A percentile compares a stretch with the other conserved stretches of the same genome.
phyloP scores from a whole-genome alignment of 2,888 invertebrate species.

The Antitype chi region DNA sequence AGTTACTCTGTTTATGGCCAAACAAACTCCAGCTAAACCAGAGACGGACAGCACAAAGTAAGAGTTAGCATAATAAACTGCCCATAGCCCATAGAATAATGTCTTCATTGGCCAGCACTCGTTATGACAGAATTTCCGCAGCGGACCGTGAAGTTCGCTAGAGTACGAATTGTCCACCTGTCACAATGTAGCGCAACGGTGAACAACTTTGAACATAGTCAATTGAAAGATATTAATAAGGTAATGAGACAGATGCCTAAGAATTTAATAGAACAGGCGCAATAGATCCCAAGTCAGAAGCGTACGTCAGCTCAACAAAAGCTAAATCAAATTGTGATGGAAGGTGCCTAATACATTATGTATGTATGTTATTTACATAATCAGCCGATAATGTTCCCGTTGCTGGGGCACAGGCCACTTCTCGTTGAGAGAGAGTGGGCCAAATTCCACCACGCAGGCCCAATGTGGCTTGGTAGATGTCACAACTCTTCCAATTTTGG shows the following conservation, averaged over 20 bases:
- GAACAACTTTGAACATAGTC: not conserved
- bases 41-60: constrained; percentile 54
- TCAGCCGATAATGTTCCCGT: too few species aligned
- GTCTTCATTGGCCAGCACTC: constrained; percentile 66
- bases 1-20: constrained; percentile 27
- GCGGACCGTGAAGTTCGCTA: constrained; percentile 61
- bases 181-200: constrained; percentile 48
- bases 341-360: not conserved
- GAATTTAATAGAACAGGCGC: not conserved
- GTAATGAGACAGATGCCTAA: not conserved
- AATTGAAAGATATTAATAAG: constrained; percentile 18
- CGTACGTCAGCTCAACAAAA: not conserved
- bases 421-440: too few species aligned
- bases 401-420: too few species aligned
- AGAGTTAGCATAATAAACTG: constrained; percentile 57
- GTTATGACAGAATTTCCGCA: constrained; percentile 58
- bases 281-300: not conserved
- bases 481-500: too few species aligned
- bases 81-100: constrained; percentile 60
- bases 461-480: too few species aligned
- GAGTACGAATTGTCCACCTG: constrained; percentile 39
- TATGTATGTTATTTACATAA: too few species aligned
- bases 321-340: not conserved
- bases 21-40: constrained; percentile 46
- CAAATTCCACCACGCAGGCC: too few species aligned